These are phyloP conservation scores for Lepetodrilus schrolli DNA, from an alignment of 2,888 invertebrate species.

Conservation along the genomic window DNA sequence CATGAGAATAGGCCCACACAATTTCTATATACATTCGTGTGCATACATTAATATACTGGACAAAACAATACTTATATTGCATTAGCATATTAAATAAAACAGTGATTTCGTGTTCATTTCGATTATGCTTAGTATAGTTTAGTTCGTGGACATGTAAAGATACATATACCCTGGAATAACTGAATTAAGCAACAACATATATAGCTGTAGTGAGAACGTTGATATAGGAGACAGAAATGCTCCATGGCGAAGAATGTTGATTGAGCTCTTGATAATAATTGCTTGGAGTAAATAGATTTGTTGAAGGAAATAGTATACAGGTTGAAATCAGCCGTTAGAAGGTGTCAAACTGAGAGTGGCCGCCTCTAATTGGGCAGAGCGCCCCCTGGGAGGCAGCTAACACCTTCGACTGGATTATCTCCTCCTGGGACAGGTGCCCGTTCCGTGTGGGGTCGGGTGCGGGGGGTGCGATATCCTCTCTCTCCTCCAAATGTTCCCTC, in stretches of 20 bases:
- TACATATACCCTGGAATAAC: too few species aligned
- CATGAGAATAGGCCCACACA: too few species aligned
- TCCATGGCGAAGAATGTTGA: background rate
- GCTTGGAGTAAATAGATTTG: background rate
- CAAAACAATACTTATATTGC: too few species aligned
- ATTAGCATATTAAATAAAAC: too few species aligned
- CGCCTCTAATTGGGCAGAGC: constrained; percentile 26
- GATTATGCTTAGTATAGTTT: too few species aligned
- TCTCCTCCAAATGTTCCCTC: constrained; percentile 11
- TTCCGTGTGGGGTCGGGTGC: constrained; percentile 23
- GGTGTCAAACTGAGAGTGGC: constrained; percentile 16
- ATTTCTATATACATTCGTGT: too few species aligned
- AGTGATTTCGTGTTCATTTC: too few species aligned
- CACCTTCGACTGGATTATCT: constrained; percentile 27
- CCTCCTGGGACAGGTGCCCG: constrained; percentile 22
- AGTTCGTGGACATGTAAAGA: too few species aligned
- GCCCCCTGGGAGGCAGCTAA: constrained; percentile 20
- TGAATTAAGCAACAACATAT: too few species aligned
- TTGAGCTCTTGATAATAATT: background rate
- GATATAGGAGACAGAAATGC: too few species aligned
- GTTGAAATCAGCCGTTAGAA: background rate
- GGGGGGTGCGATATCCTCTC: constrained; percentile 4
- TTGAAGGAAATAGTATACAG: constrained; percentile 24
- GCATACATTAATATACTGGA: too few species aligned
- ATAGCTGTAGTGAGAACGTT: too few species aligned